Base-by-base conservation (phyloP, 2,797 vertebrate genomes). In the Lerista edwardsae region DNA sequence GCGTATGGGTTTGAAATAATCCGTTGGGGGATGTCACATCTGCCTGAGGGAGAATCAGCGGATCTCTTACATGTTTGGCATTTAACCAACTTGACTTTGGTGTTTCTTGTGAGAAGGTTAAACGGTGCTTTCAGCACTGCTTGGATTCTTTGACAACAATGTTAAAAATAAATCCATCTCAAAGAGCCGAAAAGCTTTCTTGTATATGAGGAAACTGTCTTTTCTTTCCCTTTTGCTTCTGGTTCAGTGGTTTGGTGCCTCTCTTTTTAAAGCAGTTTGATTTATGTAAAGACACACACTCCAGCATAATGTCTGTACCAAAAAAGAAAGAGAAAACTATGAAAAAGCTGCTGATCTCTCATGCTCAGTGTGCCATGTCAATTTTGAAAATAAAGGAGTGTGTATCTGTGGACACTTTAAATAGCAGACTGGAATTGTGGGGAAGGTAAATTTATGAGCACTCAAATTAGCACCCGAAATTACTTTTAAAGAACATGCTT, bases 81-180 rank as follows among this genome's bases (percentile, higher is more conserved):
- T 80, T 82, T 73, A 90, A 87, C 47, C 87, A 82, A 88, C 89
- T 86, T 84, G 86, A 86, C 89, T 75, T 68, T 86, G 91, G 88
- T 92, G 86, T 81, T 91, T 93, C 86, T 79, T 82, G 74, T 86
- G 87, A 92, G 84, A 85, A 88, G 91, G 86, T 90, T 91, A 83
- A 57, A 55, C 90, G 89, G 80, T 79, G 89, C 87, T 93, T 92
- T 72, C 79, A 89, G 90, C 87, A 77, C 81, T 87, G 1, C 81
- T 88, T 73, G 71, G 86, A 61, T 2, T 68, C 88, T 82, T 47
- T 83, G 84, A 74, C 83, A 85, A 83, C 0, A 0, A 59, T 9
- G 59, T 59, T 78, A 71, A 91, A 90, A 89, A 74, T 83, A 90
- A 93, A 90, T 75, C 41, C 77, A 85, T 3, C 80, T 85, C 25